Base-by-base conservation (phyloP, 2,888 invertebrate genomes). In the Drosophila fungiperda region DNA sequence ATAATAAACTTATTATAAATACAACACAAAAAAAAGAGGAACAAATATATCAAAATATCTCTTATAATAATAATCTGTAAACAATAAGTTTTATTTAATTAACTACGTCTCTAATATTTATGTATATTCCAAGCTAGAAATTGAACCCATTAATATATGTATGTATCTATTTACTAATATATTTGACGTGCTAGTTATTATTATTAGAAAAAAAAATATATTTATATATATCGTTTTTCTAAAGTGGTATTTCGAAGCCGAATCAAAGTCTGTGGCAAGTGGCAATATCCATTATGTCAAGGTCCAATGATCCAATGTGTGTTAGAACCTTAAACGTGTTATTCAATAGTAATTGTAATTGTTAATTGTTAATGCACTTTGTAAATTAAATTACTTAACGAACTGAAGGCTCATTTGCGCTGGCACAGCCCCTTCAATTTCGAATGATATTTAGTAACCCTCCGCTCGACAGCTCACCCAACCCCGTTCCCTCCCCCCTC, bases 371-470 rank as follows among this genome's bases (percentile, higher is more conserved):
- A 77, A 66, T 77, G 58, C 60, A 48, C 54, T 66, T 66, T 75
- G 60, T 64, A 67, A 80, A 78, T 78, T 80, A 45, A 78, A 81
- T 78, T 80, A 78, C 81, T 77, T 80, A 77, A 52, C 71, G 38
- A 52, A 54, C 53, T 67, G 64, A 76, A 72, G 73, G 60, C 77
- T 72, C 77, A 62, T 77, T 78, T 59, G 42, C 26, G 12, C n/a
- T 29, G 40, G 36, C 36, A 23, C 48, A 50, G 55, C 66, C 57
- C 50, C 69, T 54, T 64, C 48, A 29, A 23, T 33, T 68, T 42
- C 5, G 35, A 74, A 58, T 74, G 54, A 72, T 60, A 65, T 65
- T 60, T 67, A n/a, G 48, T 53, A 53, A 78, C 62, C 78, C 78
- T 60, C 59, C 38, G 36, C 35, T n/a, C 17, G 26, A 26, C 12